These are phyloP conservation scores for Buceros bicornis DNA, from an alignment of 2,797 vertebrate genomes.

Conservation along the genomic window DNA sequence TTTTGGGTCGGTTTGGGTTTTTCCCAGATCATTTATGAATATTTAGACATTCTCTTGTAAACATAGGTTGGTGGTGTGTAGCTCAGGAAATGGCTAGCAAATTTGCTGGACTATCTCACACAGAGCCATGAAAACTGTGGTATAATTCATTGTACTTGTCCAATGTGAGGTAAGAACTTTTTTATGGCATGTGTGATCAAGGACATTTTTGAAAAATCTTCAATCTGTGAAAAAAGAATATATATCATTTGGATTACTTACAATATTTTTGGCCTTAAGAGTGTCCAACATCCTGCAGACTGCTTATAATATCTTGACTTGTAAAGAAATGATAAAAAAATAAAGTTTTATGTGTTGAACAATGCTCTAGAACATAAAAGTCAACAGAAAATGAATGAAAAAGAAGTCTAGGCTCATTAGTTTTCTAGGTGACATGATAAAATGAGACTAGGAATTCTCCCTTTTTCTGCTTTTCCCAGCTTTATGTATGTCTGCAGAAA, in stretches of 20 bases:
- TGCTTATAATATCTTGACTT: neutral
- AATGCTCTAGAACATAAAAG: neutral
- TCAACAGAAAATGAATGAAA: neutral
- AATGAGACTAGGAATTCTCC: neutral
- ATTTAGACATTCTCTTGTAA: neutral
- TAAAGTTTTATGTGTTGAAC: neutral
- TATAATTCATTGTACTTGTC: constrained; percentile 48
- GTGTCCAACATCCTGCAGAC: neutral
- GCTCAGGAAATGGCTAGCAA: neutral
- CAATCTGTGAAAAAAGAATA: neutral
- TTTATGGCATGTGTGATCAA: neutral
- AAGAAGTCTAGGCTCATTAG: neutral
- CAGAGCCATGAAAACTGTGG: neutral
- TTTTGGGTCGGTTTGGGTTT: neutral
- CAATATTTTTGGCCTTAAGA: neutral
- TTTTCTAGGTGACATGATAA: neutral
- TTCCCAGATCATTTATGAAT: neutral
- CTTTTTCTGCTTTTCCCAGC: neutral
- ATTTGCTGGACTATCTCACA: neutral
- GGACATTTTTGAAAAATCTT: neutral
- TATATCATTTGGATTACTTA: neutral
- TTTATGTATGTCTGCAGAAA: neutral
- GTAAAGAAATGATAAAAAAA: neutral
- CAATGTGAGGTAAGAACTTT: constrained; percentile 13
- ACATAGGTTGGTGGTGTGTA: neutral